phyloP scores from a whole-genome alignment of 2,797 vertebrate genomes.

The Tauraco hartlaubi region DNA sequence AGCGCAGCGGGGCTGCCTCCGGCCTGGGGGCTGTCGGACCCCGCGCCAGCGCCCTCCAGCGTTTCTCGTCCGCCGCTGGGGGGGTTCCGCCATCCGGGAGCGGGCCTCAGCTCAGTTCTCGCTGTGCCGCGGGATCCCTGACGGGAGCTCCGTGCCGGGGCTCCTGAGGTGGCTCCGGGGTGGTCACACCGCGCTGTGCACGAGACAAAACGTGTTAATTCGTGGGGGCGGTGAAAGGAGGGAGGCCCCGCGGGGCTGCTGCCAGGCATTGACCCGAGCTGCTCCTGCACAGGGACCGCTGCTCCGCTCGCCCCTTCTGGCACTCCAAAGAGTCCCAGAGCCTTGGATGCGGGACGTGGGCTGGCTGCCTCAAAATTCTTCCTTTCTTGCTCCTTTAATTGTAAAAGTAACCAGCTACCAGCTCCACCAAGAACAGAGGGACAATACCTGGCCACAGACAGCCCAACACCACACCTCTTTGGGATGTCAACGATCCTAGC shows the following conservation, averaged over 20 bases:
- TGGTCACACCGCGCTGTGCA: fast-evolving
- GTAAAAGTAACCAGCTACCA: not conserved
- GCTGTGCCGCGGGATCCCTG: fast-evolving
- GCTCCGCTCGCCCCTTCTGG: not conserved
- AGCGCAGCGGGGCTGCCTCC: too few species aligned
- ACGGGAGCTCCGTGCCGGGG: fast-evolving
- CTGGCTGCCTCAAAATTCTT: not conserved
- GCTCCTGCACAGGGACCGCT: fast-evolving
- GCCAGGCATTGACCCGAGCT: not conserved
- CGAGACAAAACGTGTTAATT: not conserved
- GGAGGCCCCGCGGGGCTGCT: not conserved
- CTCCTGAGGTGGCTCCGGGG: too few species aligned
- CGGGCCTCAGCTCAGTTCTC: not conserved
- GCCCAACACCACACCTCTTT: fast-evolving
- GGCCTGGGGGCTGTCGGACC: not conserved
- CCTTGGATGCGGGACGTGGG: fast-evolving
- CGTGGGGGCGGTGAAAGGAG: not conserved
- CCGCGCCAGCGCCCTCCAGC: fast-evolving
- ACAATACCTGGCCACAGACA: not conserved
- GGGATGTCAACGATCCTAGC: not conserved
- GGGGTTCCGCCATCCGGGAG: fast-evolving
- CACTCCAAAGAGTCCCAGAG: not conserved
- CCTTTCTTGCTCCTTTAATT: not conserved
- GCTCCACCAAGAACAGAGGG: not conserved
- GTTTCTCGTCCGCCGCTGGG: fast-evolving